A percentile compares a stretch with the other conserved stretches of the same genome.
phyloP scores from a whole-genome alignment of 2,888 invertebrate species.

The Cynaeus angustus region DNA sequence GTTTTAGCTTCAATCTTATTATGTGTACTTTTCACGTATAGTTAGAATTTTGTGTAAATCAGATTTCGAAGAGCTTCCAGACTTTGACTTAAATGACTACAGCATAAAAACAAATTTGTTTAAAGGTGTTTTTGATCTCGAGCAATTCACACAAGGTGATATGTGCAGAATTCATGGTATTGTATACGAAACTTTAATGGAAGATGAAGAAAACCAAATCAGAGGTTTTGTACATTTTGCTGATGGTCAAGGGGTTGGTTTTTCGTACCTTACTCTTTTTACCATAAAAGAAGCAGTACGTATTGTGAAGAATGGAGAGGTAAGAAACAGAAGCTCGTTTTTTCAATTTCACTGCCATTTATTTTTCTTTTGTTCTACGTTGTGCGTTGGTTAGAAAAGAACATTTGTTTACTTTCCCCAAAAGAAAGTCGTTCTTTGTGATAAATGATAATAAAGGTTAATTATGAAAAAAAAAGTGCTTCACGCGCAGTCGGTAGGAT shows the following conservation, averaged over 20 bases:
- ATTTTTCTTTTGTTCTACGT: too few species aligned
- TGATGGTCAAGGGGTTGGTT: conserved; percentile 83
- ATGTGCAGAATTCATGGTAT: conserved; percentile 86
- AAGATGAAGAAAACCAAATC: conserved; percentile 87
- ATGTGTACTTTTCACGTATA: too few species aligned
- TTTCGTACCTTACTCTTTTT: conserved; percentile 84
- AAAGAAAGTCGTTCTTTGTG: too few species aligned
- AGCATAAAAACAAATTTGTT: conserved; percentile 28
- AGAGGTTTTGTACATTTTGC: conserved; percentile 86
- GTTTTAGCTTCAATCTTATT: too few species aligned
- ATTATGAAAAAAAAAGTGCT: conserved; percentile 31
- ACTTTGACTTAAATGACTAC: background rate
- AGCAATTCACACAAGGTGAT: conserved; percentile 83
- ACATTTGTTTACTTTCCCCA: too few species aligned
- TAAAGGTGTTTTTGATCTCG: conserved; percentile 85
- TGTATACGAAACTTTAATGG: conserved; percentile 86
- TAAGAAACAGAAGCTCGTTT: too few species aligned
- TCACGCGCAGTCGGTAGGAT: conserved; percentile 86
- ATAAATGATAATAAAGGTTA: conserved; percentile 4
- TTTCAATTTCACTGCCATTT: too few species aligned
- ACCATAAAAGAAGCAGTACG: conserved; percentile 86
- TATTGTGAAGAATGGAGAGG: conserved; percentile 88
- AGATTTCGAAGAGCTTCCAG: background rate
- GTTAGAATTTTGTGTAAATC: too few species aligned
- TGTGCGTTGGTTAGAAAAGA: too few species aligned